Evolutionary conservation across 1,140 invertebrate genomes (phyloP).

Genomic region (Vanessa tameamea): DNA sequence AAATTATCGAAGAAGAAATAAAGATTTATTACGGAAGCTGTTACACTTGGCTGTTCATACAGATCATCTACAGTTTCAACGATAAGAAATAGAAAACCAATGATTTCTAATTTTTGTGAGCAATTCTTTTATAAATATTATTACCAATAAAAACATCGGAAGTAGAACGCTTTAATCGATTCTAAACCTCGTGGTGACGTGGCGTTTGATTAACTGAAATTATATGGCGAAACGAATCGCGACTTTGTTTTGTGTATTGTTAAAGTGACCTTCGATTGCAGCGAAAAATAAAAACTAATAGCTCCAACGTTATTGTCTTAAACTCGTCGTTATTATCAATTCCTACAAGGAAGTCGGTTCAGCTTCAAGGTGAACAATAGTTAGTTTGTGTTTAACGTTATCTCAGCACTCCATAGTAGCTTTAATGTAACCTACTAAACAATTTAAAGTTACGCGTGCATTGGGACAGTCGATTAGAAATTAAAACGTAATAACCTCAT

Average conservation of each 20-base stretch:
- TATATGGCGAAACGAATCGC: constrained; percentile 74
- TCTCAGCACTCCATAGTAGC: constrained; percentile 3
- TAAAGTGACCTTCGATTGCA: constrained; percentile 64
- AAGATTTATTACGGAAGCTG: constrained; percentile 75
- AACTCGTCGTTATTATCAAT: constrained; percentile 75
- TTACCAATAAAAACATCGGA: constrained; percentile 73
- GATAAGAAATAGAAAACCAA: constrained; percentile 63
- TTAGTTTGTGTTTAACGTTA: constrained; percentile 52
- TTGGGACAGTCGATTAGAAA: background rate
- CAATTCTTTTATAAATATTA: constrained; percentile 63
- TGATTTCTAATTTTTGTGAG: constrained; percentile 69
- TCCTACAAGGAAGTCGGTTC: constrained; percentile 71
- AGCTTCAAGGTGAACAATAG: constrained; percentile 66
- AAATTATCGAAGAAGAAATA: constrained; percentile 76
- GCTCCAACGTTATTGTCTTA: constrained; percentile 74
- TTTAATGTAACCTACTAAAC: constrained; percentile 8
- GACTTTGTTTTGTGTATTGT: constrained; percentile 75
- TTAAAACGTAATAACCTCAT: background rate
- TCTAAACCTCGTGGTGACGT: constrained; percentile 66
- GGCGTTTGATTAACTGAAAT: constrained; percentile 71
- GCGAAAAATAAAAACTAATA: constrained; percentile 77
- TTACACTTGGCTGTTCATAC: constrained; percentile 75
- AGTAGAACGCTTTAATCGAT: constrained; percentile 74
- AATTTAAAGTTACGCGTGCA: constrained; percentile 8
- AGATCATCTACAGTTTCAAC: constrained; percentile 72